Evolutionary conservation across 2,888 invertebrate genomes (phyloP), one percentile per base, ranked within the genome.

Genomic region (Heliconius charithonia): DNA sequence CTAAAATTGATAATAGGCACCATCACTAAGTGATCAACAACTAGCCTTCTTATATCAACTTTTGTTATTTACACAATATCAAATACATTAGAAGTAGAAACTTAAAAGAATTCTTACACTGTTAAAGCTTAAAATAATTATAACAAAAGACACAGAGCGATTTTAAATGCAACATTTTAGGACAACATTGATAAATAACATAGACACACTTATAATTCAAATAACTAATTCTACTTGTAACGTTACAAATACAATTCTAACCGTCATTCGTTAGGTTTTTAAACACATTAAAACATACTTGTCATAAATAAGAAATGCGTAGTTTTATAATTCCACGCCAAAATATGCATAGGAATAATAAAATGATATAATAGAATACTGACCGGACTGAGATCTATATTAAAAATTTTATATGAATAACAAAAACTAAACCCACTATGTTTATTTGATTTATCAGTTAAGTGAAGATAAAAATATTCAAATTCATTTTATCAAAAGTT

Each of bases 101-200:
- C 59, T 41, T 63, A 74, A 66, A n/a, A 66, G 27, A 41, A 77
- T 76, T 71, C 67, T 75, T 66, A 76, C 45, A 71, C 19, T n/a
- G 59, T 51, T 51, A 67, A 22, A 76, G 66, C 66, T 77, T 65
- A 65, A 67, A 29, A 59, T 59, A 72, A 72, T 63, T 63, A 74
- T n/a, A 74, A 65, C 45, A 74, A 63, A 74, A 45, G 59, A 79
- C 77, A 72, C 56, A 72, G 67, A 81, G 73, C 72, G 77, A 81
- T 74, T 59, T 76, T 82, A 82, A 82, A 82, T 82, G 82, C 82
- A 82, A 81, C 75, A 78, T 67, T 80, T 79, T 79, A 79, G 79
- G 79, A 82, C 72, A 80, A 81, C 78, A 78, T 80, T 78, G 74
- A 81, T 80, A 80, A 81, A 80, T 78, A 80, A 78, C 79, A 72